Percentiles rank a stretch among this genome's conserved stretches.
Conservation (phyloP, 2,797 vertebrate genomes). For the Halcyon chelicuti region DNA sequence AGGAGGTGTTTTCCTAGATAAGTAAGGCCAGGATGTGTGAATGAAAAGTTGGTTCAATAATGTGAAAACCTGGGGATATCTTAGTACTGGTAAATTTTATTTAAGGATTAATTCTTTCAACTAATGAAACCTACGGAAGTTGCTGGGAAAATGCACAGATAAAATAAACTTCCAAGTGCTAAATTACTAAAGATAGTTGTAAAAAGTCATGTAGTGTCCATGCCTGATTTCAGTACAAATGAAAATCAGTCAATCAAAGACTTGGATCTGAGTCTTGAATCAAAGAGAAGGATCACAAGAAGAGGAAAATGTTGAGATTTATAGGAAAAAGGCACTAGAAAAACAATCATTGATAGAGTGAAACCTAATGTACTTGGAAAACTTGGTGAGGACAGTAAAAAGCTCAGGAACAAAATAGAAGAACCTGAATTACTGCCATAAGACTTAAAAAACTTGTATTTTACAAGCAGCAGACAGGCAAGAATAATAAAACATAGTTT, state of each 20-base stretch:
- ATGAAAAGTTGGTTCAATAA: background rate
- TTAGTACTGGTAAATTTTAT: background rate
- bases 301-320: background rate
- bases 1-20: background rate
- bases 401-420: constrained; percentile 16
- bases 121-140: background rate
- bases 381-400: background rate
- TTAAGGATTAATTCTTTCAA: background rate
- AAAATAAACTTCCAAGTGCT: background rate
- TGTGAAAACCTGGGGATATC: background rate
- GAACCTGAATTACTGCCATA: background rate
- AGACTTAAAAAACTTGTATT: background rate
- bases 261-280: too few species aligned
- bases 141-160: background rate
- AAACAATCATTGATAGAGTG: background rate
- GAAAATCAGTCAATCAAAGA: background rate
- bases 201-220: background rate
- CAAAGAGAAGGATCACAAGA: background rate
- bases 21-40: background rate
- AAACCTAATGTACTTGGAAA: constrained; percentile 22
- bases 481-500: constrained; percentile 12
- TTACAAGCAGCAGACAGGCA: background rate
- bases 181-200: background rate
- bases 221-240: background rate
- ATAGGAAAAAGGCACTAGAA: background rate